Evolutionary conservation across 2,888 invertebrate genomes (phyloP).

Genomic region (Pinctada fucata): DNA sequence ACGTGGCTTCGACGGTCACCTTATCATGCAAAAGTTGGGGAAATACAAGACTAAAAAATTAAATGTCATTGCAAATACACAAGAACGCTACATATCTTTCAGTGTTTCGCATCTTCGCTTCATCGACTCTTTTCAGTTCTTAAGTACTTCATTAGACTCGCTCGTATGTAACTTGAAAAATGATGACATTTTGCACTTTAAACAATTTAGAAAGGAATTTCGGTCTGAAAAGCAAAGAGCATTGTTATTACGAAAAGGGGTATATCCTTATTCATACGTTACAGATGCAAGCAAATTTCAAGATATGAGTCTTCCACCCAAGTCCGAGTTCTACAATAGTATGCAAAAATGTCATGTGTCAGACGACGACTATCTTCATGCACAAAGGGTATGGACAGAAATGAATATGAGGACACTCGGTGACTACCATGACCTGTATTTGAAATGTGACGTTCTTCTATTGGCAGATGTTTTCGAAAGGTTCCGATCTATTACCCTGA

Average conservation of each 20-base stretch:
- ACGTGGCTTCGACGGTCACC: slow-evolving; percentile 26
- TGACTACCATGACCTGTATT: slow-evolving; percentile 57
- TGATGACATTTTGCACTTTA: background rate
- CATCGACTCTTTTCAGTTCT: slow-evolving; percentile 4
- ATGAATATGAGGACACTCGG: slow-evolving; percentile 35
- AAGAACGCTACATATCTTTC: slow-evolving; percentile 31
- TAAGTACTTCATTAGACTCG: background rate
- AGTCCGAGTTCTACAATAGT: slow-evolving; percentile 12
- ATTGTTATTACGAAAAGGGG: slow-evolving; percentile 1
- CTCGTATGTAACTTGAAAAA: slow-evolving; percentile 2
- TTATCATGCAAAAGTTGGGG: slow-evolving; percentile 20
- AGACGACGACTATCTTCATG: slow-evolving; percentile 51
- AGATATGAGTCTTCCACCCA: slow-evolving; percentile 33
- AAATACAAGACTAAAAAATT: slow-evolving; percentile 25
- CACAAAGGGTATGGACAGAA: slow-evolving; percentile 35
- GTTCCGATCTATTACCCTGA: slow-evolving; percentile 19
- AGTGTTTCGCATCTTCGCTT: background rate
- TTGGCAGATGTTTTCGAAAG: slow-evolving; percentile 69
- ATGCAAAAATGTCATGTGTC: slow-evolving; percentile 23
- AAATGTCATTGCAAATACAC: slow-evolving; percentile 26
- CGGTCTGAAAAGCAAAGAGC: background rate
- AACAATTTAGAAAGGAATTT: background rate
- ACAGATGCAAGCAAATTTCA: slow-evolving; percentile 36
- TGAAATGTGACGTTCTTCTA: slow-evolving; percentile 61
- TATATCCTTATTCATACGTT: slow-evolving; percentile 44